These are phyloP conservation scores for Holotrichia oblita DNA, from an alignment of 1,140 invertebrate genomes.

Conservation along the genomic window DNA sequence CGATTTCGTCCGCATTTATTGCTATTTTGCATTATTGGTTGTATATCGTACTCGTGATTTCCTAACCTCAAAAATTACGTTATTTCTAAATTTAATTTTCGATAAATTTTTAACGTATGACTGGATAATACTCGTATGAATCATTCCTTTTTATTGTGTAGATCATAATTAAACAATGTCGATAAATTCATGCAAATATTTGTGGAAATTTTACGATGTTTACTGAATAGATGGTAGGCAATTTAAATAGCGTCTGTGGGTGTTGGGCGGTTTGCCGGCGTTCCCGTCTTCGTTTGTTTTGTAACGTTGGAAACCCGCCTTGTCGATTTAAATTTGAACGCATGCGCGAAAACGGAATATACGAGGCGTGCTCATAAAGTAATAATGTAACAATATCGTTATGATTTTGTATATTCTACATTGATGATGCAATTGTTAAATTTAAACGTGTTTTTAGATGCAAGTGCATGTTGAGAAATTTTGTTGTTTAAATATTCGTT, in stretches of 20 bases:
- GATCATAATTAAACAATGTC: neutral
- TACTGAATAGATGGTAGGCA: constrained; percentile 1
- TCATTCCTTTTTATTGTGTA: neutral
- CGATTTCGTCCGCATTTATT: neutral
- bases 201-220: neutral
- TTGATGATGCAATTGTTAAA: neutral
- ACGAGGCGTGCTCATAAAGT: neutral
- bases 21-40: neutral
- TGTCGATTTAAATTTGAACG: neutral
- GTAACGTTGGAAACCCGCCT: neutral
- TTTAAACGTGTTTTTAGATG: neutral
- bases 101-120: too few relatives aligned
- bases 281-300: neutral
- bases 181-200: neutral
- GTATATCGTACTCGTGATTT: too few relatives aligned
- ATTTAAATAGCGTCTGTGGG: neutral
- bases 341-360: neutral
- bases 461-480: neutral
- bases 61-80: too few relatives aligned
- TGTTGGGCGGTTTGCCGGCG: neutral
- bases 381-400: too few relatives aligned
- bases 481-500: neutral
- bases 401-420: too few relatives aligned
- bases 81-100: too few relatives aligned
- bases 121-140: neutral